phyloP scores from a whole-genome alignment of 2,888 invertebrate genomes.

The Agonopterix heracliana region DNA sequence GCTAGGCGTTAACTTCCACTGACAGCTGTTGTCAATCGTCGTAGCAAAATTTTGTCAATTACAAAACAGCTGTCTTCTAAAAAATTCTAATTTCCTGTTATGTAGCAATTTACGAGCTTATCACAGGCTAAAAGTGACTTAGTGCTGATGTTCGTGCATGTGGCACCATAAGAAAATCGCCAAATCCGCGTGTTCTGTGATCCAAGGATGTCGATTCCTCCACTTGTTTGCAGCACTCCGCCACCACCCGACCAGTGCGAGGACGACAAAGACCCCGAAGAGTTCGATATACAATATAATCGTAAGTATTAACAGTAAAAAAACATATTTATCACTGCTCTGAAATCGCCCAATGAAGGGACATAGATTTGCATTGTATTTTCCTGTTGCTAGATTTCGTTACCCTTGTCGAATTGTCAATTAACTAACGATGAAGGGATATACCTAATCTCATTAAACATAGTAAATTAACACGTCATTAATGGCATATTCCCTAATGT shows the following conservation, averaged over 20 bases:
- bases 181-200: constrained; percentile 18
- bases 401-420: too few species aligned
- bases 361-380: too few species aligned
- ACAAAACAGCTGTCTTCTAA: constrained; percentile 59
- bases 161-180: constrained; percentile 19
- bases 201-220: constrained; percentile 78
- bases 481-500: too few species aligned
- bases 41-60: constrained; percentile 55
- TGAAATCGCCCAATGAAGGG: too few species aligned
- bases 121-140: constrained; percentile 2
- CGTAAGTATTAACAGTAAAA: constrained; percentile 38
- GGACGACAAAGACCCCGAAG: constrained; percentile 76
- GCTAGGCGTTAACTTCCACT: background rate
- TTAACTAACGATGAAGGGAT: too few species aligned
- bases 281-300: constrained; percentile 62
- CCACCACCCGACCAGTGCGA: constrained; percentile 80
- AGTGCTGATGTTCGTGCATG: constrained; percentile 21
- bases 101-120: constrained; percentile 6
- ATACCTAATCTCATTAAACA: too few species aligned
- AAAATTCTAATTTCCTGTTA: constrained; percentile 14
- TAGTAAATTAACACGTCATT: too few species aligned
- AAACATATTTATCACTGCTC: too few species aligned
- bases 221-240: constrained; percentile 80
- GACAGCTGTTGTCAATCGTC: constrained; percentile 15
- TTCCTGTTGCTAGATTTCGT: too few species aligned